phyloP scores from a whole-genome alignment of 1,140 invertebrate species.

The Battus philenor region DNA sequence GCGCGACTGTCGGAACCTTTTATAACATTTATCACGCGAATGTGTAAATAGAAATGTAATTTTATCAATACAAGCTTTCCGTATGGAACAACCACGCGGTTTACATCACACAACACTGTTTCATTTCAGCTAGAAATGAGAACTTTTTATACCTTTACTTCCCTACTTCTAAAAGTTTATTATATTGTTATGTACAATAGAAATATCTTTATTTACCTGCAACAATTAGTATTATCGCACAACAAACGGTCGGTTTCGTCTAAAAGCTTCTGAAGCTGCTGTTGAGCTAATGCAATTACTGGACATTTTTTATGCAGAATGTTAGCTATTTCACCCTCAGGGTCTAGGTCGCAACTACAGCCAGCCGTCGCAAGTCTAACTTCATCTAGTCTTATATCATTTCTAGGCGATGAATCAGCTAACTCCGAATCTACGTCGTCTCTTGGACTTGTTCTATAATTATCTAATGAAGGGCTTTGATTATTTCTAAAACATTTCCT shows the following conservation, averaged over 20 bases:
- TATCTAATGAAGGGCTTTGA: constrained; percentile 18
- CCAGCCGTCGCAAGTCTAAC: constrained; percentile 23
- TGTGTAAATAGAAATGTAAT: too few species aligned
- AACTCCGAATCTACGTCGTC: constrained; percentile 25
- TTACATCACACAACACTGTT: too few species aligned
- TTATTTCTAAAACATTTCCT: constrained; percentile 33
- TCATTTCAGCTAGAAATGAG: background rate
- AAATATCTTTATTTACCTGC: constrained; percentile 32
- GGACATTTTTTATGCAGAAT: constrained; percentile 66
- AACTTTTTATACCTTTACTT: constrained; percentile 1
- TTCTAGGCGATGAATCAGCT: constrained; percentile 32
- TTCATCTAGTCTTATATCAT: constrained; percentile 24
- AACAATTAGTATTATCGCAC: constrained; percentile 41
- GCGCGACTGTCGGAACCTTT: too few species aligned
- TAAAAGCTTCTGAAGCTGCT: constrained; percentile 51
- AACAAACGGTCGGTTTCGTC: constrained; percentile 54
- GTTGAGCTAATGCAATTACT: constrained; percentile 57
- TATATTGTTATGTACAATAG: background rate
- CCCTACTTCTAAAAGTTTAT: background rate
- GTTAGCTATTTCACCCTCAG: constrained; percentile 48
- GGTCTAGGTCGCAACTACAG: constrained; percentile 52
- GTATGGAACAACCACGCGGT: too few species aligned
- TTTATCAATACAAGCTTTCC: too few species aligned
- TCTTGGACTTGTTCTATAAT: constrained; percentile 18
- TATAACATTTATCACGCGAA: too few species aligned